Base-by-base conservation (phyloP, 1,140 invertebrate genomes). In the Drosophila ercepeae region DNA sequence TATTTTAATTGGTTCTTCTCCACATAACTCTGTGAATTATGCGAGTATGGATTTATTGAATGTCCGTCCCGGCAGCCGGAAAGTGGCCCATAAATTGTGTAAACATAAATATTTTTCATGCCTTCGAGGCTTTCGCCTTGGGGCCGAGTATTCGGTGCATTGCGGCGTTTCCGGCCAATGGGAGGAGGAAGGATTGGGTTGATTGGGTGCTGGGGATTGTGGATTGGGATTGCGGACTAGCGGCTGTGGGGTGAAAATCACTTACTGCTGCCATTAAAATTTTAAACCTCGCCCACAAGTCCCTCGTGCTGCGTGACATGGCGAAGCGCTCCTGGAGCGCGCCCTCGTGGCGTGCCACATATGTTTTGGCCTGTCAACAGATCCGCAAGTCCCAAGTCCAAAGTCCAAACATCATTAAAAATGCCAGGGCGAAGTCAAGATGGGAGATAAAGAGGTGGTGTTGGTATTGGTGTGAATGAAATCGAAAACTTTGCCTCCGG, bases 321-420 rank as follows among this genome's bases (percentile, higher is more conserved):
- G 97, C 97, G 49, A 99, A 93, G 69, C 97, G 92, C 89, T 98
- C 96, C 79, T 98, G 97, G 36, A 98, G 92, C 70, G 95, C 96
- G 1, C 97, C 97, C 91, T 99, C 97, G 89, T 98, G 97, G 54
- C 94, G 94, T 82, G 96, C 95, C 13, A 99, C 95, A 90, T 97
- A 98, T 41, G 93, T 92, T 91, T 98, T 97, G 0, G 97, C 97
- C 93, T 93, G 78, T 88, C 82, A 78, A 89, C 73, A 75, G 51
- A 75, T 46, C 16, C 49, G 21, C 49, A 54, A 46, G 16, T 13
- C 29, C 51, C 51, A 52, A 73, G 46, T 32, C 44, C 25, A 18
- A 49, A 64, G 70, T 74, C 59, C 70, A 73, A 74, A 74, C 81
- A 81, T 65, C 75, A 84, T 79, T 86, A 76, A 74, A 84, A 84